Evolutionary conservation across 35 echinoderm and acorn worm species (phyloP).

Genomic region (Strongylocentrotus purpuratus): DNA sequence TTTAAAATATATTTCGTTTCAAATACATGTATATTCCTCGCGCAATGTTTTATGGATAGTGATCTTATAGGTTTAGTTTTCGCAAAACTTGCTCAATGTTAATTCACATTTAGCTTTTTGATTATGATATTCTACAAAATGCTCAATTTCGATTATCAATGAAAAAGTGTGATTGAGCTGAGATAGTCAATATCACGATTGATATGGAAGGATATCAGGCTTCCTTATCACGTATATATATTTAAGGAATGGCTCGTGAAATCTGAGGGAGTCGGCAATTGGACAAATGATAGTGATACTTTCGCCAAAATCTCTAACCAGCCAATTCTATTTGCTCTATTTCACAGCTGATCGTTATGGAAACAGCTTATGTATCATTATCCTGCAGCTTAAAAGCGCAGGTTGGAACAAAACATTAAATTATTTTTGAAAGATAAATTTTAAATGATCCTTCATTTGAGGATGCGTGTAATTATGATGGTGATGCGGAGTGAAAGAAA

Average conservation of each 20-base stretch:
- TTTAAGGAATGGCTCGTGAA: neutral
- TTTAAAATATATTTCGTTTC: no score
- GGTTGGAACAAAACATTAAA: neutral
- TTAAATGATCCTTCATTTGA: neutral
- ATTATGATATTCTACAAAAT: no score
- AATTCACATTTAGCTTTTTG: no score
- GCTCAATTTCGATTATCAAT: no score
- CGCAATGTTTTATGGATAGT: no score
- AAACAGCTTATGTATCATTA: neutral
- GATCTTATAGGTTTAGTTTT: no score
- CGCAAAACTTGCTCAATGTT: no score
- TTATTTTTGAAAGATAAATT: neutral
- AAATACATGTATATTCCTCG: no score
- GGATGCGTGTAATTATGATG: neutral
- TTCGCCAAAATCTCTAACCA: neutral
- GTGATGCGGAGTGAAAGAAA: neutral
- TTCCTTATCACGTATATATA: neutral
- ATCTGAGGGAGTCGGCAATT: neutral
- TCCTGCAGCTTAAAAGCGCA: neutral
- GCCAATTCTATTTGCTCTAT: neutral
- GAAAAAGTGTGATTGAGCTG: no score
- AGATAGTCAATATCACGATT: neutral
- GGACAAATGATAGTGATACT: neutral
- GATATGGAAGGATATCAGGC: neutral
- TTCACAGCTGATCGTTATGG: neutral